phyloP scores from a whole-genome alignment of 2,113 vertebrate species.

The Gymnorhina tibicen region DNA sequence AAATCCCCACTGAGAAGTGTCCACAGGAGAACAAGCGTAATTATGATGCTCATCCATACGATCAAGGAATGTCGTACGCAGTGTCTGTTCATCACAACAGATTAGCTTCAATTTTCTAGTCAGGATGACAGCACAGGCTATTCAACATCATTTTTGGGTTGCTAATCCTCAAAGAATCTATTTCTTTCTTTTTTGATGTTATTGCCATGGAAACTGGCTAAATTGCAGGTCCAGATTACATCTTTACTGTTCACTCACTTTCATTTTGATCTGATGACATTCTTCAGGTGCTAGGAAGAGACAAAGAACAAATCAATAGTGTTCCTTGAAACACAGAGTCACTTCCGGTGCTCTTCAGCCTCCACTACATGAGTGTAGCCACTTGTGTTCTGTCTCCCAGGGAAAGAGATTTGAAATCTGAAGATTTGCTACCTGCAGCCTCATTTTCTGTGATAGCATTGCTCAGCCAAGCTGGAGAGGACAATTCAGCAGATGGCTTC shows the following conservation, averaged over 20 bases:
- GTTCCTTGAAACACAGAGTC: not conserved
- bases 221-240: not conserved
- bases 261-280: not conserved
- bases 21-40: not conserved
- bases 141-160: not conserved
- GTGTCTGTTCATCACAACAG: not conserved
- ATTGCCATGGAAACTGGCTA: constrained; percentile 3
- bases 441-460: not conserved
- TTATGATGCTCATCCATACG: not conserved
- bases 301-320: not conserved
- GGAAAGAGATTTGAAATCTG: not conserved
- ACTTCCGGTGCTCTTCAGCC: not conserved
- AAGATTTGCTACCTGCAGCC: not conserved
- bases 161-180: not conserved
- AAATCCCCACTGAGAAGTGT: not conserved
- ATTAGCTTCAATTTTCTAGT: not conserved
- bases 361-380: not conserved
- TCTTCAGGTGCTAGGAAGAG: not conserved
- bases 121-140: not conserved
- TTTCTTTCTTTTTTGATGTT: not conserved
- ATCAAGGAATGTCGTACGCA: not conserved
- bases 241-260: not conserved
- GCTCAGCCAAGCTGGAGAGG: not conserved
- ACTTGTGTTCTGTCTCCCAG: not conserved
- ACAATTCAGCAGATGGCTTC: not conserved